Evolutionary conservation across 2,113 vertebrate genomes (phyloP), one percentile per base, ranked within the genome.

Genomic region (Odocoileus virginianus): DNA sequence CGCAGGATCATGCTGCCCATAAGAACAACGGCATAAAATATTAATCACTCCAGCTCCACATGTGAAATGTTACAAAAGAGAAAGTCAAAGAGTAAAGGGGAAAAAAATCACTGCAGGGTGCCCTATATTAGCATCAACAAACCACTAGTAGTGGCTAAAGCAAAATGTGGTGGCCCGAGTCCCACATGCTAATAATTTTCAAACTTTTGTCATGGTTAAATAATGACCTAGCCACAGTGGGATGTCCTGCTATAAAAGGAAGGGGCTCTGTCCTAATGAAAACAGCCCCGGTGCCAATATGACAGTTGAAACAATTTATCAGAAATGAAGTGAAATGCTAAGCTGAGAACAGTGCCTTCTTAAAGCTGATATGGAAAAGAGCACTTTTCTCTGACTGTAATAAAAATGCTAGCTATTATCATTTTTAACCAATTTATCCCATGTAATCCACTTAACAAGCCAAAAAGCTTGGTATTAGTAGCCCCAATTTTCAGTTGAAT

Each of bases 21-120:
- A 98, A 98, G 89, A 98, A 98, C 81, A 98, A 98, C 76, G 43
- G 54, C 95, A 98, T 99, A 92, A 98, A 99, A 99, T 98, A 99
- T 99, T 99, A 98, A 99, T 98, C 98, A 98, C 89, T 89, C 60
- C 6, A 90, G 79, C 96, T 97, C 97, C 96, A 92, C 97, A 98
- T 97, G 97, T 95, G 98, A 99, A 99, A 98, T 97, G 76, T 91
- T 98, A 98, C 97, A 97, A 98, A 98, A 98, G 98, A 94, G 45
- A 94, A 98, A 98, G 96, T 96, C 97, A 82, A 98, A 98, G 92
- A 95, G 89, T 2, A 88, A 87, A 89, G 43, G 43, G 5, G n/a
- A 21, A 93, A 98, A 98, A 94, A 90, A 71, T 89, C 98, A 83
- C 98, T 83, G 91, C 50, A 97, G 98, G 95, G 82, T 96, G 71